A percentile compares a stretch with the other conserved stretches of the same genome.
phyloP scores from a whole-genome alignment of 2,888 invertebrate species.

The Tetranychus truncatus region DNA sequence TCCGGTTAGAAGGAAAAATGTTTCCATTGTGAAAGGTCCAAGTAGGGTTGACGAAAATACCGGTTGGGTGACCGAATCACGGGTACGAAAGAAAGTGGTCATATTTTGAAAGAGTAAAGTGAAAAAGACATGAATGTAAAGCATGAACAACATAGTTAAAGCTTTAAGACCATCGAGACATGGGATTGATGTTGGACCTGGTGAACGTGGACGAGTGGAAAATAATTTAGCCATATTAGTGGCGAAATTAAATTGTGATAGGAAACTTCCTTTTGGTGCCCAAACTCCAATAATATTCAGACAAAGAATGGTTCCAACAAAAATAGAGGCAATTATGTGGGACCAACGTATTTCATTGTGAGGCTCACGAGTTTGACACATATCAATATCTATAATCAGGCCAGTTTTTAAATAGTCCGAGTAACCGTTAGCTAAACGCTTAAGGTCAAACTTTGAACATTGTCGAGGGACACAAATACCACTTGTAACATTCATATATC shows the following conservation, averaged over 20 bases:
- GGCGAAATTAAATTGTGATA: neutral
- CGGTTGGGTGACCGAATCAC: slow-evolving; percentile 1
- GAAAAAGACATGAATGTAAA: neutral
- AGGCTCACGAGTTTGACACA: slow-evolving; percentile 8
- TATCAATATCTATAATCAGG: neutral
- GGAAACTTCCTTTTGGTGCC: neutral
- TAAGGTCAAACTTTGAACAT: neutral
- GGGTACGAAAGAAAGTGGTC: neutral
- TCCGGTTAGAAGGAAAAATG: neutral
- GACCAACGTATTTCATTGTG: neutral
- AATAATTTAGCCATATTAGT: neutral
- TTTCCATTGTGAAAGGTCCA: slow-evolving; percentile 4
- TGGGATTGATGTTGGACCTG: neutral
- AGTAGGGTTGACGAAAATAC: neutral
- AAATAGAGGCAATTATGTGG: neutral
- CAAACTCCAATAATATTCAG: neutral
- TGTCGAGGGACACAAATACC: neutral
- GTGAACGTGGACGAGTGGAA: neutral
- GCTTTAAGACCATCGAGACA: neutral
- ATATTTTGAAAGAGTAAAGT: slow-evolving; percentile 3
- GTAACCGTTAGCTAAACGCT: neutral
- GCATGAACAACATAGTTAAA: neutral
- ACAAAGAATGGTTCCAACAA: neutral
- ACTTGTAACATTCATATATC: slow-evolving; percentile 2
- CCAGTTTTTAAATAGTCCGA: neutral